These are phyloP conservation scores for Tenebrosternarchus preto DNA, from an alignment of 2,113 vertebrate species.

Conservation along the genomic window DNA sequence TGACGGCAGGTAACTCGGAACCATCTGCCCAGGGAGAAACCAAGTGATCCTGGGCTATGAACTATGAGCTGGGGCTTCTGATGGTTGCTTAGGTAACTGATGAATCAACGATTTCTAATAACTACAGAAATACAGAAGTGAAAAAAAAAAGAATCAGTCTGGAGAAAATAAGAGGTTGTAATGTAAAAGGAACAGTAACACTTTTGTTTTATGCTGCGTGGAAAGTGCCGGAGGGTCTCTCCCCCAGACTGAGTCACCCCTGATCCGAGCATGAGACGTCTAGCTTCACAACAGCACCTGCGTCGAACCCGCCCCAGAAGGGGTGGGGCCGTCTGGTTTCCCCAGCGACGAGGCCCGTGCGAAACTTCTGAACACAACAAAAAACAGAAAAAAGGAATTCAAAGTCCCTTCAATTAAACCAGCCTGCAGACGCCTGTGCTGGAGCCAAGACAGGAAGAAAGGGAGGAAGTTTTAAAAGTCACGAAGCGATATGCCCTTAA, in stretches of 20 bases:
- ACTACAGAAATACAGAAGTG: too few relatives aligned
- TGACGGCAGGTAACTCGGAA: neutral
- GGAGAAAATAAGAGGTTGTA: neutral
- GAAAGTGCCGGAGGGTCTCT: neutral
- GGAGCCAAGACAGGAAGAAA: constrained; percentile 1
- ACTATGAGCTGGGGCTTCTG: neutral
- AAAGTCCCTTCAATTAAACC: neutral
- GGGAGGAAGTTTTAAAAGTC: constrained; percentile 6
- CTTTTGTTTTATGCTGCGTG: too few relatives aligned
- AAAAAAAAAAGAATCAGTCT: neutral
- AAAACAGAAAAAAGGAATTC: neutral
- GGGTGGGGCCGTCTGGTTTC: neutral
- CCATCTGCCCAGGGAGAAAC: neutral
- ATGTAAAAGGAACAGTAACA: neutral
- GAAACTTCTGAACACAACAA: neutral
- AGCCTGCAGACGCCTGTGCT: neutral
- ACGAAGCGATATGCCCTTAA: constrained; percentile 45
- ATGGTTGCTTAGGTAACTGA: too few relatives aligned
- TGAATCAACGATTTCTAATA: too few relatives aligned
- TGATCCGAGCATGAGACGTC: neutral
- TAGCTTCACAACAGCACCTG: neutral
- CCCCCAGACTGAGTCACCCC: constrained; percentile 11
- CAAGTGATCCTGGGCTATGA: neutral
- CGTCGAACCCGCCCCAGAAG: neutral
- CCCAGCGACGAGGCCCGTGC: neutral